Percentiles rank a stretch among this genome's conserved stretches.
Conservation (phyloP, 2,797 vertebrate species). For the Pseudotriccus pelzelni region DNA sequence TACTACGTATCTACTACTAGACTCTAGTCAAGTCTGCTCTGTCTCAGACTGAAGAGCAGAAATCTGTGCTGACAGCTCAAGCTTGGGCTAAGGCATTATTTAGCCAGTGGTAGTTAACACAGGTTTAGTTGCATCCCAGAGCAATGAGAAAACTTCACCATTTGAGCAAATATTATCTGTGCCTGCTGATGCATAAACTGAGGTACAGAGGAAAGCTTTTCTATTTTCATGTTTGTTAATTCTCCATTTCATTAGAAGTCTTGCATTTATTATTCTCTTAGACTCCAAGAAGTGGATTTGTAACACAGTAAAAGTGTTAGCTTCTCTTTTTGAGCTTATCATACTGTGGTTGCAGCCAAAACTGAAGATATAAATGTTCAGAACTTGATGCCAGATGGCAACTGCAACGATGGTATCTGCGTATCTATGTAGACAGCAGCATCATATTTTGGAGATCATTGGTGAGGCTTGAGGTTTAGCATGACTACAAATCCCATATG, state of each 20-base stretch:
- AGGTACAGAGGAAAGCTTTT: not conserved
- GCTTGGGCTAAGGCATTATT: not conserved
- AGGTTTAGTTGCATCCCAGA: not conserved
- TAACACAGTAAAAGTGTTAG: fast-evolving
- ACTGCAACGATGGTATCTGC: not conserved
- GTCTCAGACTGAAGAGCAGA: not conserved
- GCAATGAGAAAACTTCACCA: not conserved
- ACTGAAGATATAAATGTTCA: not conserved
- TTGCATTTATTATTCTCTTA: not conserved
- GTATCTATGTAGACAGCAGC: not conserved
- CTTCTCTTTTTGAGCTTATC: not conserved
- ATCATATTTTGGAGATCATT: not conserved
- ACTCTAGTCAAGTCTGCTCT: not conserved
- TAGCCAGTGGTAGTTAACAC: not conserved
- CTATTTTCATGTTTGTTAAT: not conserved
- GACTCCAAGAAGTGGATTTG: not conserved
- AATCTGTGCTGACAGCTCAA: not conserved
- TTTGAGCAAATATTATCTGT: not conserved
- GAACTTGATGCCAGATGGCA: not conserved
- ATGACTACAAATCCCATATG: not conserved
- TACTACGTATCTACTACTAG: not conserved
- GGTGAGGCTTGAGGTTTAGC: not conserved
- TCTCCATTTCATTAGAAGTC: not conserved
- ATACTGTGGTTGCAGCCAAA: not conserved
- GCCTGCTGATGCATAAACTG: not conserved